phyloP scores from a whole-genome alignment of 2,113 vertebrate genomes.

The Clarias macrocephalus region DNA sequence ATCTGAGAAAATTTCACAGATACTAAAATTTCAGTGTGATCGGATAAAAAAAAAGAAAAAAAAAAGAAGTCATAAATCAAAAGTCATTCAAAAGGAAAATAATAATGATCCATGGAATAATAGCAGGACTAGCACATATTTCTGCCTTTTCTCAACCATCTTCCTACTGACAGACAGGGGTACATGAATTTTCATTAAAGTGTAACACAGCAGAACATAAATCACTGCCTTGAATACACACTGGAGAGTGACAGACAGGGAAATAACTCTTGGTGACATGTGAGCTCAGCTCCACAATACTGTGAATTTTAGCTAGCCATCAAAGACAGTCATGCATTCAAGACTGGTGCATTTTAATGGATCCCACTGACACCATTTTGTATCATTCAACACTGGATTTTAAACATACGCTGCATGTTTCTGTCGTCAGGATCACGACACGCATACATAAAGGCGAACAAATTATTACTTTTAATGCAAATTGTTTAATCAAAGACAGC shows the following conservation, averaged over 20 bases:
- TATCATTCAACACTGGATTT: conserved; percentile 31
- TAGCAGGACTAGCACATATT: conserved; percentile 45
- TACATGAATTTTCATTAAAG: conserved; percentile 66
- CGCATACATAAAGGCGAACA: conserved; percentile 21
- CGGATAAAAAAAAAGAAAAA: background rate
- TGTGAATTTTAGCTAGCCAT: conserved; percentile 53
- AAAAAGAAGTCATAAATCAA: conserved; percentile 15
- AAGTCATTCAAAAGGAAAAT: conserved; percentile 38
- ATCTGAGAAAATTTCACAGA: background rate
- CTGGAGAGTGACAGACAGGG: conserved; percentile 61
- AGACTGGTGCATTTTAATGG: conserved; percentile 52
- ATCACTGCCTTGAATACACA: conserved; percentile 63
- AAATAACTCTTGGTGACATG: conserved; percentile 61
- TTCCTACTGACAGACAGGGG: conserved; percentile 57
- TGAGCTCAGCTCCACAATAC: conserved; percentile 52
- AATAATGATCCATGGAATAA: conserved; percentile 48
- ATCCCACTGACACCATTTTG: conserved; percentile 37
- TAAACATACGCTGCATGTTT: conserved; percentile 37
- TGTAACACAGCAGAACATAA: conserved; percentile 62
- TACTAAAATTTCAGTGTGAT: conserved; percentile 20
- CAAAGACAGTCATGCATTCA: conserved; percentile 50
- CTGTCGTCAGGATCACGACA: background rate
- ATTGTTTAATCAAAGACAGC: background rate
- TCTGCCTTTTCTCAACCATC: conserved; percentile 43
- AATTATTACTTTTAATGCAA: background rate